These are phyloP conservation scores for Florisuga fusca DNA, from an alignment of 2,797 vertebrate genomes.

Conservation along the genomic window DNA sequence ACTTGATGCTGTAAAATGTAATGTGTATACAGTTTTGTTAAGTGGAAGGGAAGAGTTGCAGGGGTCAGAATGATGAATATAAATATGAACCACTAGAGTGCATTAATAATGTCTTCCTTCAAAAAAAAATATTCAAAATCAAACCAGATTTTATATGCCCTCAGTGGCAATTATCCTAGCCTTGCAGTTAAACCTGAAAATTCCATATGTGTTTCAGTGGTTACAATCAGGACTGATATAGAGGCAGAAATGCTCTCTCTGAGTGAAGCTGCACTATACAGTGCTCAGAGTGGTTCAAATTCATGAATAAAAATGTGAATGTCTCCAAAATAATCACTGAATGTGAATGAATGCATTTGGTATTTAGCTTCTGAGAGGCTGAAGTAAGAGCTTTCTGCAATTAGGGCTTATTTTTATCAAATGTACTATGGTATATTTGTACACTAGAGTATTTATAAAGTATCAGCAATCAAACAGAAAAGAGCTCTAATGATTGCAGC, in stretches of 20 bases:
- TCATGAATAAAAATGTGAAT: conserved; percentile 13
- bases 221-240: not conserved
- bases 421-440: not conserved
- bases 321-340: not conserved
- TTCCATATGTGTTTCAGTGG: not conserved
- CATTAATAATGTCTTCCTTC: not conserved
- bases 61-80: not conserved
- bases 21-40: not conserved
- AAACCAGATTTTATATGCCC: not conserved
- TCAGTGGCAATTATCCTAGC: not conserved
- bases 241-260: not conserved
- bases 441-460: conserved; percentile 18
- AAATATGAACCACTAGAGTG: not conserved
- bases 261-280: not conserved
- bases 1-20: not conserved
- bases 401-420: conserved; percentile 22
- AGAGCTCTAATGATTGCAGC: not conserved
- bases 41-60: not conserved
- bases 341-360: not conserved
- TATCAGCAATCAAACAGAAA: conserved; percentile 21
- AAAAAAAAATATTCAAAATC: not conserved
- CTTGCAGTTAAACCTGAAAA: not conserved
- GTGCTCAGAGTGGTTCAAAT: not conserved
- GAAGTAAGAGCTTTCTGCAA: conserved; percentile 24
- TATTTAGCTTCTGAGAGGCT: conserved; percentile 13